Base-by-base conservation (phyloP, 2,888 invertebrate species). In the Phaedon cochleariae region DNA sequence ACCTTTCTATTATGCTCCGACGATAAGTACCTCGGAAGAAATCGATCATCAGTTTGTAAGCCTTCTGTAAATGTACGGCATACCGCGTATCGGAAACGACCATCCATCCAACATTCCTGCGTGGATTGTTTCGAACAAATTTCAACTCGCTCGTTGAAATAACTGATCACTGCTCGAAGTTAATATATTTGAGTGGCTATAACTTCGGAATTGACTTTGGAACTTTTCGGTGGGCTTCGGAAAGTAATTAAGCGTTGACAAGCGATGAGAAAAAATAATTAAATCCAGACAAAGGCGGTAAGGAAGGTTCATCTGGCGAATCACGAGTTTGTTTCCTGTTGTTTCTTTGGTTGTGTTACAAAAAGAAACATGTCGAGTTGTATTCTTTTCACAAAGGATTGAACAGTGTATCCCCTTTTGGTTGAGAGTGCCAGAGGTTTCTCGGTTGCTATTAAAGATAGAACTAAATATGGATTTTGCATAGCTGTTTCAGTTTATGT, bases 141-240 rank as follows among this genome's bases (percentile, higher is more conserved):
- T 41, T n/a, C n/a, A n/a, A 41, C n/a, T 12, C 41, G 41, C 41
- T 41, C 15, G 41, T 41, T 41, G 41, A 41, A 41, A 15, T 41
- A 41, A 41, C 41, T 41, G 41, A 41, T 41, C 12, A 41, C 41
- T 2, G 41, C 41, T 41, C 12, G 41, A 15, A 41, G 41, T 41
- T 41, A 41, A 41, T 41, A 41, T 41, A 41, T 41, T 41, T 15
- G 41, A 41, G 15, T 15, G 41, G 41, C 41, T 45, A 57, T 37
- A 57, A 57, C 57, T 57, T 45, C 57, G 45, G 22, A 57, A 57
- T 57, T 57, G 46, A 57, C 57, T 57, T 57, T 57, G 57, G 29
- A 57, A 57, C 57, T 57, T 57, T 45, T 46, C 45, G 41, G 12
- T 26, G n/a, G 17, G 26, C 45, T 55, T 29, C 17, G 26, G 26